A percentile compares a stretch with the other conserved stretches of the same genome.
These are phyloP conservation scores for Hybos culiciformis DNA, from an alignment of 2,888 invertebrate genomes.

Conservation along the genomic window DNA sequence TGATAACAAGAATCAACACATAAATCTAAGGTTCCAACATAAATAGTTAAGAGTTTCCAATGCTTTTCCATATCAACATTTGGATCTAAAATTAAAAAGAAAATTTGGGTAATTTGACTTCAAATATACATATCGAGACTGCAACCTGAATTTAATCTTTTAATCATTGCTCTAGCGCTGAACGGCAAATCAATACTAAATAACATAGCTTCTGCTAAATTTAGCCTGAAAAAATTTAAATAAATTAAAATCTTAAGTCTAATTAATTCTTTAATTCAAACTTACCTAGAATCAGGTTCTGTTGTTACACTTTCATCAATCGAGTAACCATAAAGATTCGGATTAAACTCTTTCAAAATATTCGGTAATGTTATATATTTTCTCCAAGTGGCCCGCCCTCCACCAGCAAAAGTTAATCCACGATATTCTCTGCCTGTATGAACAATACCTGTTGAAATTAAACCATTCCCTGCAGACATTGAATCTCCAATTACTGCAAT, in stretches of 20 bases:
- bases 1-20: conserved; percentile 42
- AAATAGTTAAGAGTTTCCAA: conserved; percentile 47
- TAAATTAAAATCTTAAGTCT: background rate
- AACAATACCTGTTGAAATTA: conserved; percentile 35
- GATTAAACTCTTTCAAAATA: conserved; percentile 48
- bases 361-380: conserved; percentile 42
- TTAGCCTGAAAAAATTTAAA: conserved; percentile 14
- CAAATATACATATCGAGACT: too few species aligned
- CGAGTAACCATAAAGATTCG: conserved; percentile 43
- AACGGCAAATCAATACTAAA: conserved; percentile 26
- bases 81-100: too few species aligned
- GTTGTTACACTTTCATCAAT: conserved; percentile 17
- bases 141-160: conserved; percentile 20
- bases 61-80: conserved; percentile 39
- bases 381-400: conserved; percentile 41
- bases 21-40: conserved; percentile 47
- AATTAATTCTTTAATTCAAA: background rate
- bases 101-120: too few species aligned
- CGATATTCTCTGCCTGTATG: conserved; percentile 38
- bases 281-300: background rate
- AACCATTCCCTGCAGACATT: conserved; percentile 42
- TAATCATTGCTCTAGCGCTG: conserved; percentile 22
- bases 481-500: conserved; percentile 47
- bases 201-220: conserved; percentile 30
- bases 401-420: conserved; percentile 37